These are phyloP conservation scores for Drosophila fungiperda DNA, from an alignment of 2,888 invertebrate species.

Conservation along the genomic window DNA sequence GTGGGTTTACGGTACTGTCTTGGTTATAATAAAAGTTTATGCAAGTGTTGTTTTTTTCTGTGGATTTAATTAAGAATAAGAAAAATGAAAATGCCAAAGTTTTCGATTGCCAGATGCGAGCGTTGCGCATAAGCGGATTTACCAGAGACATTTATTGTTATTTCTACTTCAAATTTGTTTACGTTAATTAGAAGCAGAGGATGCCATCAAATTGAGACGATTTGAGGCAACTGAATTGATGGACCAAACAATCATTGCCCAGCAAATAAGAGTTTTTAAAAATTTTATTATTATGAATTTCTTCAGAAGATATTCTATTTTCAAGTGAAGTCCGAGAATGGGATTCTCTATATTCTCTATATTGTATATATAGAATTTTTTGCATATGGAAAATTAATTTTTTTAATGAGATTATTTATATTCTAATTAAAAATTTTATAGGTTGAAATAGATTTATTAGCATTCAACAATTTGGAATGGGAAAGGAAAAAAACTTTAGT, in stretches of 20 bases:
- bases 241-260: constrained; percentile 9
- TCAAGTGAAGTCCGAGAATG: not conserved
- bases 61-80: constrained; percentile 82
- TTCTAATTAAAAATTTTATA: no score
- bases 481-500: no score
- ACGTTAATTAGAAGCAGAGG: constrained; percentile 67
- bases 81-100: constrained; percentile 75
- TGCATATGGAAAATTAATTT: no score
- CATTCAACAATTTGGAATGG: no score
- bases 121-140: constrained; percentile 81
- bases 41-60: constrained; percentile 65
- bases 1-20: constrained; percentile 20
- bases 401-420: no score
- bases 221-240: constrained; percentile 21
- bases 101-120: constrained; percentile 83
- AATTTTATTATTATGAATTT: not conserved
- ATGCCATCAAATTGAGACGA: constrained; percentile 16
- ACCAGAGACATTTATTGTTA: constrained; percentile 71
- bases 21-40: constrained; percentile 80
- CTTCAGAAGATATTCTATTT: not conserved
- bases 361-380: no score
- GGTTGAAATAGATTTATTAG: no score
- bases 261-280: not conserved
- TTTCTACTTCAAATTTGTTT: constrained; percentile 69
- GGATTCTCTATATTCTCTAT: no score